Evolutionary conservation across 1,140 invertebrate genomes (phyloP), one percentile per base, ranked within the genome.

Genomic region (Phthorimaea operculella): DNA sequence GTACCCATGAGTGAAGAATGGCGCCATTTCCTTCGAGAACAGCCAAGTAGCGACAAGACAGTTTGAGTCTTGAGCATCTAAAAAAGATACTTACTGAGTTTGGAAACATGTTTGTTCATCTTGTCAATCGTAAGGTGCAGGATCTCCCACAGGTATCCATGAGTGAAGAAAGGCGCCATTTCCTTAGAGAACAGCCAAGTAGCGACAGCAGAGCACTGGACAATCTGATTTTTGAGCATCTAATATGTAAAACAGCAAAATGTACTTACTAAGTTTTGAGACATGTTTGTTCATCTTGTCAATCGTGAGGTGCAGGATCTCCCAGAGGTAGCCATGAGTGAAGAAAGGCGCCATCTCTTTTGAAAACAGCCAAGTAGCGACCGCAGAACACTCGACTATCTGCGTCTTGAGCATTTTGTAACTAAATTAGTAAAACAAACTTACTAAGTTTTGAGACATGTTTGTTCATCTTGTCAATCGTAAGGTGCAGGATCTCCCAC

Each of bases 161-260:
- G 96, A 0, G 96, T 98, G 78, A 99, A 98, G 79, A 98, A 95
- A 8, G 89, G 81, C 17, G 89, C 89, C 96, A 99, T 99, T 76
- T 98, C 96, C 86, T 96, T 95, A 4, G 96, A 98, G 86, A 99
- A 99, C 54, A 99, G 92, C 98, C 98, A 99, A 68, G 97, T 98
- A 21, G 97, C 97, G 10, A 99, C 96, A 9, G 97, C 93, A 58
- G 96, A 95, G 74, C 96, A 98, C 73, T 99, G 96, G 12, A 99
- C 92, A 48, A 99, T 95, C 78, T 98, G 95, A 36, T 96, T 98
- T 86, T 99, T 98, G 4, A 99, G 87, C 87, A 99, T 91, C 21
- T 28, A 2, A 28, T 28, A 28, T 2, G 21, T 28, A 6, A 28
- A 28, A 4, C 2, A 28, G 21, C 21, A 28, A 28, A 28, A 28